Evolutionary conservation across 2,888 invertebrate species (phyloP), one percentile per base, ranked within the genome.

Genomic region (Acanthopleura granulata): DNA sequence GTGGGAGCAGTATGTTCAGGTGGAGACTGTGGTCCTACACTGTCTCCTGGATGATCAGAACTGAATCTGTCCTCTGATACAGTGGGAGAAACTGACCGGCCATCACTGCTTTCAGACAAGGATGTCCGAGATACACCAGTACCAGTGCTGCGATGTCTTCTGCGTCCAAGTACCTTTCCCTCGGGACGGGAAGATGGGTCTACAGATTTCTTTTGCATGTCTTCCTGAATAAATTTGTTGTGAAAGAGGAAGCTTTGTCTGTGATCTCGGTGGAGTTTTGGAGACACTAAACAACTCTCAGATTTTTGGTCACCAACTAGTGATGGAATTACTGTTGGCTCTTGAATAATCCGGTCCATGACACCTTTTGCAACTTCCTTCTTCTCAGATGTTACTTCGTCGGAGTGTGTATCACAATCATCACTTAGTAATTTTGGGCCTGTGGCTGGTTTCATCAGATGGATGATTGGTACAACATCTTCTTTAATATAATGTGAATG

Each of bases 201-300:
- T 6, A 6, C 29, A 27, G 22, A 22, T 27, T 66, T 66, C 25
- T 16, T 16, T 25, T 66, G 18, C 9, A 66, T 18, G 14, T 66
- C 66, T 66, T 66, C 66, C 29, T 66, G 66, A 22, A 66, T 27
- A 25, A 66, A 66, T 27, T 25, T 66, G 25, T 66, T 66, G 16
- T 66, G 22, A 22, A 66, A 66, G 16, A 66, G 22, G 25, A 66
- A 66, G 29, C 66, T 66, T 22, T 66, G 66, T 25, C 66, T 27
- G 15, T 66, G 66, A 27, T 27, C 29, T 66, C 66, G 22, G 16
- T 22, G 25, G 16, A 27, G 29, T 66, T 66, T 66, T 22, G 66
- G 66, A 27, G 66, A 27, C 22, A 66, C 57, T 6, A 22, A 22
- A 57, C 22, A 1, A 57, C 22, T 22, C 57, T 57, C 57, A 1